Conservation (phyloP, 2,888 invertebrate genomes). For the Panzeria rudis region DNA sequence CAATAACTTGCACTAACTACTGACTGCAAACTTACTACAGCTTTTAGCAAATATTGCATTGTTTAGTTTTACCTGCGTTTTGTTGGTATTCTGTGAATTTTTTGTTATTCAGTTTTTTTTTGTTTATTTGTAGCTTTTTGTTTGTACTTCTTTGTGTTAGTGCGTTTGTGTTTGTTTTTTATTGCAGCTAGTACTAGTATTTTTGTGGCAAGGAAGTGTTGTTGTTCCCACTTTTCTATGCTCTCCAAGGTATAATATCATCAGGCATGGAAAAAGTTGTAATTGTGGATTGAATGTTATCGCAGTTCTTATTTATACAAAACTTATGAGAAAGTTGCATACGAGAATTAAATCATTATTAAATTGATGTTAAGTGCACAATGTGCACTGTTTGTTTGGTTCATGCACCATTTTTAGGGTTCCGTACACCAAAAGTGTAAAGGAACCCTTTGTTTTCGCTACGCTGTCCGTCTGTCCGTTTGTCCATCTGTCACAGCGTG, state of each 20-base stretch:
- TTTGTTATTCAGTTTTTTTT: conserved; percentile 9
- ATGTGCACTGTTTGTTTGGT: no score
- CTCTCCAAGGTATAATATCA: conserved; percentile 34
- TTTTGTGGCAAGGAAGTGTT: conserved; percentile 58
- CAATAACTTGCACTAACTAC: conserved; percentile 24
- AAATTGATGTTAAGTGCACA: neutral
- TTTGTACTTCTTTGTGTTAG: conserved; percentile 2
- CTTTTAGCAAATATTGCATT: conserved; percentile 64
- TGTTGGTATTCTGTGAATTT: conserved; percentile 51
- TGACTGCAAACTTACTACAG: conserved; percentile 51
- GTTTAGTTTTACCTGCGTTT: conserved; percentile 62
- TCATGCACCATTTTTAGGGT: no score
- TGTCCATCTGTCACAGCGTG: no score
- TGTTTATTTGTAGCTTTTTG: conserved; percentile 12
- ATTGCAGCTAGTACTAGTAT: conserved; percentile 38
- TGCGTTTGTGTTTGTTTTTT: conserved; percentile 12
- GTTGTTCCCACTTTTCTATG: conserved; percentile 53
- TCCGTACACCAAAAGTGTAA: no score
- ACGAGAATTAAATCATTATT: no score
- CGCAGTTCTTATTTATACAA: no score
- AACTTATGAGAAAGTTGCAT: no score
- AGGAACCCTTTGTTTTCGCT: no score
- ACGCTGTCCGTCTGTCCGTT: no score
- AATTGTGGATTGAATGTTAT: neutral
- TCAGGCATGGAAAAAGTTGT: conserved; percentile 2